Evolutionary conservation across 1,140 invertebrate genomes (phyloP).

Genomic region (Cydia strobilella): DNA sequence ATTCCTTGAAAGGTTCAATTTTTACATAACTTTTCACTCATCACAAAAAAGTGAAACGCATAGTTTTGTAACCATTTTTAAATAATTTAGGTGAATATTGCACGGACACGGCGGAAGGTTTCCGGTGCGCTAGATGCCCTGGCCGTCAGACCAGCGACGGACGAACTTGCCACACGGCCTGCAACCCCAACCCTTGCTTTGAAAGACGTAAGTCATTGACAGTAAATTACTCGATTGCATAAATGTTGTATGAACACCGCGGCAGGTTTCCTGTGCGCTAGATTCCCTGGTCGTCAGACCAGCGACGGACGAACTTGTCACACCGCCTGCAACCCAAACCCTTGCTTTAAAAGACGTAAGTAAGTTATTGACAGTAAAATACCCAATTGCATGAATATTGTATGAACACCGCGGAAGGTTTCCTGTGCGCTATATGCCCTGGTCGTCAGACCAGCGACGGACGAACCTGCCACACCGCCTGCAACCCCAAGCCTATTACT

Average conservation of each 20-base stretch:
- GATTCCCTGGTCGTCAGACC: conserved; percentile 90
- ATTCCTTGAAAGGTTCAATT: too few species aligned
- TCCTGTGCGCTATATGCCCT: conserved; percentile 92
- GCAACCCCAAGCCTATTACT: too few species aligned
- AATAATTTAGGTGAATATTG: conserved; percentile 84
- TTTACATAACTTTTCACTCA: too few species aligned
- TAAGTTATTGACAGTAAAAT: too few species aligned
- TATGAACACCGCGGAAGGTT: conserved; percentile 86
- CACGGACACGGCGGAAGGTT: conserved; percentile 86
- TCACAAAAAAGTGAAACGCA: too few species aligned
- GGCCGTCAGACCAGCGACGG: conserved; percentile 92
- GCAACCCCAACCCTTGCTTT: conserved; percentile 88
- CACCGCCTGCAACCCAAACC: not conserved
- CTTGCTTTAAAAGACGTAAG: too few species aligned
- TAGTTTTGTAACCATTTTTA: conserved; percentile 2
- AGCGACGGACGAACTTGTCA: conserved; percentile 92
- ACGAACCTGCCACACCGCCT: conserved; percentile 81
- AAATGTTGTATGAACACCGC: conserved; percentile 89
- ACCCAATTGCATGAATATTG: too few species aligned
- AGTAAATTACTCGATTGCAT: too few species aligned
- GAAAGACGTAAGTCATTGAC: conserved; percentile 59
- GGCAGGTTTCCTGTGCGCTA: conserved; percentile 88
- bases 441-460: conserved; percentile 92
- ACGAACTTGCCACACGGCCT: conserved; percentile 86
- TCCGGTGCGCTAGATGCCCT: conserved; percentile 92